Evolutionary conservation across 2,113 vertebrate genomes (phyloP), one percentile per base, ranked within the genome.

Genomic region (Antechinus stuartii): DNA sequence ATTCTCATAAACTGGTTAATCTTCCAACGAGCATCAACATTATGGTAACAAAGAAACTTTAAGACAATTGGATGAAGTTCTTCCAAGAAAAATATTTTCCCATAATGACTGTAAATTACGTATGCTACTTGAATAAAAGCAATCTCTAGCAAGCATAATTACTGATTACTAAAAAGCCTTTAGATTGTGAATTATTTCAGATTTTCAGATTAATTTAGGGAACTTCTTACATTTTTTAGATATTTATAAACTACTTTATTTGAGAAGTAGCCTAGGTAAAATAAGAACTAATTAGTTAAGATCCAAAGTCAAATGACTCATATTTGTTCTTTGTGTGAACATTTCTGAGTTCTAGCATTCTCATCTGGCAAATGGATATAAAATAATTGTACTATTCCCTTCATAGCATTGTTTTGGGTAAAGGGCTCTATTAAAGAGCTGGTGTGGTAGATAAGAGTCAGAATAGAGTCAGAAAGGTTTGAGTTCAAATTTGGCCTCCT

Each of bases 31-130:
- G 7, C n/a, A 93, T 26, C 3, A 92, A 92, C 7, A 24, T 94
- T 95, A 26, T 9, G 92, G 22, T 54, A 54, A 27, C 50, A 89
- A 54, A 53, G 68, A 91, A 54, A 55, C 35, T 90, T 94, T 4
- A 24, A 2, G 0, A 8, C 8, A 14, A 0, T 16, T 47, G 68
- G 10, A 42, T 95, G 9, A 5, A 95, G 0, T 91, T 1, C 93
- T 95, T 68, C 54, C 90, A 47, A n/a, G 91, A 53, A 91, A 96
- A 92, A 1, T 49, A 92, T 2, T 52, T 6, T 90, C 46, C 27
- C 84, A 0, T 0, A 93, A 94, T 93, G 1, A 16, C 90, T 91
- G 7, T 35, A 57, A 56, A 1, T 92, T 57, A 1, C 92, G 9
- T 5, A 76, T 68, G 4, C 0, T 0, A 0, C 90, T 94, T 96